A percentile compares a stretch with the other conserved stretches of the same genome.
Conservation (phyloP, 1,140 invertebrate species). For the Hormaphis cornu region DNA sequence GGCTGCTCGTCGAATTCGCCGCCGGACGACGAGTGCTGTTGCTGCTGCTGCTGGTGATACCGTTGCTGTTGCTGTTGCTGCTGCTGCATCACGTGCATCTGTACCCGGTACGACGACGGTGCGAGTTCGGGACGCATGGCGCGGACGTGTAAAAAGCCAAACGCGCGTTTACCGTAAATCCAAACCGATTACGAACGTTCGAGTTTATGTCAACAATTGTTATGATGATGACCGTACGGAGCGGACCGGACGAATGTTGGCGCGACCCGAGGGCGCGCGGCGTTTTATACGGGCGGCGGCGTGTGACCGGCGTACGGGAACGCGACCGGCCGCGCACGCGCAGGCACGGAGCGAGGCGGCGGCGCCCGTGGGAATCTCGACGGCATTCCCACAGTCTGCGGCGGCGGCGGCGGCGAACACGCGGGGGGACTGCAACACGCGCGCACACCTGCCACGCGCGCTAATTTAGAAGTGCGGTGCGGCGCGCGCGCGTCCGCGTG, state of each 20-base stretch:
- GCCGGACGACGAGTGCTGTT: neutral
- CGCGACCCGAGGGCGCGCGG: conserved; percentile 18
- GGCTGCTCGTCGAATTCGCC: conserved; percentile 43
- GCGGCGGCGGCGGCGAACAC: neutral
- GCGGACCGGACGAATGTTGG: conserved; percentile 12
- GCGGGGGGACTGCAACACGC: conserved; percentile 24
- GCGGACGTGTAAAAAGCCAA: neutral
- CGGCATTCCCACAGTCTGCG: conserved; percentile 27
- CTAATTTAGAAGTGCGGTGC: conserved; percentile 26
- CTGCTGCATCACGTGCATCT: conserved; percentile 34
- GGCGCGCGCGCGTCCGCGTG: neutral
- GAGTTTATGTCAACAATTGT: neutral
- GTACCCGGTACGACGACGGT: conserved; percentile 31
- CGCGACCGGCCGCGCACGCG: neutral
- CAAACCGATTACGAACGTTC: neutral
- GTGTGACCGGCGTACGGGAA: neutral
- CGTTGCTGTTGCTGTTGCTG: conserved; percentile 41
- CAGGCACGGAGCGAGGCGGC: conserved; percentile 13
- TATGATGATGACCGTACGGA: conserved; percentile 15
- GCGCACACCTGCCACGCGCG: conserved; percentile 32
- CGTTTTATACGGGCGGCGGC: neutral
- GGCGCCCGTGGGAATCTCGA: conserved; percentile 28
- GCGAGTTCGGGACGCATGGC: conserved; percentile 24
- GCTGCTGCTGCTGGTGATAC: neutral
- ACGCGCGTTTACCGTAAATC: neutral